Percentiles rank a stretch among this genome's conserved stretches.
Evolutionary conservation across 2,797 vertebrate species (phyloP).

Genomic region (Diplodus sargus): DNA sequence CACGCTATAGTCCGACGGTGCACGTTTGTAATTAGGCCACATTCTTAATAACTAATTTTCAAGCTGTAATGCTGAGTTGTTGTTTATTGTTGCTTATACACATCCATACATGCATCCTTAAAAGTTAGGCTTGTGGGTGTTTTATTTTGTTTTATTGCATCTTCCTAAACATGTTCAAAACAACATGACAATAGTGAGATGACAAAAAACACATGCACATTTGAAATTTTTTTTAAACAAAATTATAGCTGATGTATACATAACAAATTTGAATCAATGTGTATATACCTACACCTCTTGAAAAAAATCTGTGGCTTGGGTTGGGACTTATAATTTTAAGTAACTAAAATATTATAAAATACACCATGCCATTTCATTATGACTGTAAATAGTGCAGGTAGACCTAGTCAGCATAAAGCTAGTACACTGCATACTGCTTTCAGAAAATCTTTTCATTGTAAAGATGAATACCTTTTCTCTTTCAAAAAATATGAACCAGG

Average conservation of each 20-base stretch:
- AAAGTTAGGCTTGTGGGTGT: not conserved
- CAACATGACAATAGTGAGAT: not conserved
- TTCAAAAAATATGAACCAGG: conserved; percentile 35
- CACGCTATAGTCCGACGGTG: not conserved
- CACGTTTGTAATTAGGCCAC: not conserved
- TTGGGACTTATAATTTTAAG: not conserved
- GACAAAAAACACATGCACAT: not conserved
- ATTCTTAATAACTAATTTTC: not conserved
- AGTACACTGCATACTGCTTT: not conserved
- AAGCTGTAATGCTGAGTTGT: not conserved
- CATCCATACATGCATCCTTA: not conserved
- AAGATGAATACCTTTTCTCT: conserved; percentile 35
- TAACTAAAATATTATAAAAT: conserved; percentile 7
- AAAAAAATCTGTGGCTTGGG: not conserved
- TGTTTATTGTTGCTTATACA: not conserved
- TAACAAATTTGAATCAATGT: not conserved
- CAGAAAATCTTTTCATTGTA: conserved; percentile 33
- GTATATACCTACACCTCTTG: not conserved
- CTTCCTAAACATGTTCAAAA: not conserved
- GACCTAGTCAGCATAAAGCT: not conserved
- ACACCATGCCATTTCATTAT: not conserved
- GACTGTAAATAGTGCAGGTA: not conserved
- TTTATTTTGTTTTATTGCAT: conserved; percentile 7
- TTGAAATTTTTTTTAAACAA: not conserved
- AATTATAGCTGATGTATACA: not conserved